Conservation (phyloP, 2,113 vertebrate genomes). For the Recurvirostra avosetta region DNA sequence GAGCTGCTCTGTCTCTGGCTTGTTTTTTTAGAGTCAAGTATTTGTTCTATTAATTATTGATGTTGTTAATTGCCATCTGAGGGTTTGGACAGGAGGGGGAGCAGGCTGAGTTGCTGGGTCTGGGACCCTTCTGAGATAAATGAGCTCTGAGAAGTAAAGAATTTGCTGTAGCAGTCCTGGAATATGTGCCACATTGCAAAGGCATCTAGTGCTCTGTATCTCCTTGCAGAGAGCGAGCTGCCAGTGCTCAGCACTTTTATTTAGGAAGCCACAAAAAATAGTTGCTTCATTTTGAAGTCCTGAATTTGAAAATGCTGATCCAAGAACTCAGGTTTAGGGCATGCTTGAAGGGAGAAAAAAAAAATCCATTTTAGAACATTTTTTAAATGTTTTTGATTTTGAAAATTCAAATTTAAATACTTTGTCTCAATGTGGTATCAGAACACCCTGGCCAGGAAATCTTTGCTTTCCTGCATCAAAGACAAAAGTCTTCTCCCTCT, state of each 20-base stretch:
- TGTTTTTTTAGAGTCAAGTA: neutral
- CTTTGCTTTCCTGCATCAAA: neutral
- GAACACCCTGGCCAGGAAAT: neutral
- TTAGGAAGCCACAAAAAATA: neutral
- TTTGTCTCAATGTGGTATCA: neutral
- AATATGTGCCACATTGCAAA: neutral
- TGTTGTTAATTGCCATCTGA: conserved; percentile 23
- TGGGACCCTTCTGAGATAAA: neutral
- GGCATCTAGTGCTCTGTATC: neutral
- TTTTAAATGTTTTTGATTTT: neutral
- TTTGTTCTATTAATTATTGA: conserved; percentile 48
- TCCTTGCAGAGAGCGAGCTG: neutral
- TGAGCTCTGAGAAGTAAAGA: neutral
- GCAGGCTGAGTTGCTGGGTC: neutral
- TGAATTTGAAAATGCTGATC: neutral
- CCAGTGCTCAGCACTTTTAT: neutral
- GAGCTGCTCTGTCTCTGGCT: neutral
- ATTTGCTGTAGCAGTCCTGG: neutral
- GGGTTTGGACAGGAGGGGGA: neutral
- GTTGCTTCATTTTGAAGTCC: neutral
- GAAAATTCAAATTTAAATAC: neutral
- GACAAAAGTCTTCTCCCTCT: neutral
- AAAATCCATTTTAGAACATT: neutral
- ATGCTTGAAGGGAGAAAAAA: neutral
- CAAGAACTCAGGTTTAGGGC: neutral